These are phyloP conservation scores for Halcyon senegalensis DNA, from an alignment of 2,113 vertebrate genomes.

Conservation along the genomic window DNA sequence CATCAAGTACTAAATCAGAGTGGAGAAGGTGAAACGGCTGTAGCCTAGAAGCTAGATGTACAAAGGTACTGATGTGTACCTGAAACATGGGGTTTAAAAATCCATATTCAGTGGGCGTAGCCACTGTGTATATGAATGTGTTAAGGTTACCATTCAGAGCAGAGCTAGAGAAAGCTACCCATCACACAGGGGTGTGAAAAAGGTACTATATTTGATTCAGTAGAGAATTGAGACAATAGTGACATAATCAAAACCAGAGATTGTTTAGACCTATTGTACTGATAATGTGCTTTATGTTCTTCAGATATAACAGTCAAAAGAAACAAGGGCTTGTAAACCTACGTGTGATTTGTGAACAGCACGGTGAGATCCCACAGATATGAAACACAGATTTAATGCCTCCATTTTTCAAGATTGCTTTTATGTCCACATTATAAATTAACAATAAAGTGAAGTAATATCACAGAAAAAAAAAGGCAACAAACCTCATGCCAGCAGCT, in stretches of 20 bases:
- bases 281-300: not conserved
- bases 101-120: not conserved
- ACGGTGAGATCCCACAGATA: not conserved
- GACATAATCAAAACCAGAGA: not conserved
- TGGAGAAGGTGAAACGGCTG: not conserved
- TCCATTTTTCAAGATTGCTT: not conserved
- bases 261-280: not conserved
- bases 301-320: not conserved
- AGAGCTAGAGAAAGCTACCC: not conserved
- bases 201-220: not conserved
- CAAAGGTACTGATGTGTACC: not conserved
- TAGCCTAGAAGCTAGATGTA: not conserved
- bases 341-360: not conserved
- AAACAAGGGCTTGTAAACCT: not conserved
- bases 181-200: not conserved
- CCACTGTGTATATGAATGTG: not conserved
- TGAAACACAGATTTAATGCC: not conserved
- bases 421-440: not conserved
- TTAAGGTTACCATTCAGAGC: not conserved
- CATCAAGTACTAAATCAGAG: not conserved
- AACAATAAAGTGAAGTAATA: not conserved
- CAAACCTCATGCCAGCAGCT: constrained; percentile 90
- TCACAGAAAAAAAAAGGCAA: not conserved
- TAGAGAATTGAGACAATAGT: not conserved
- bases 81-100: not conserved